These are phyloP conservation scores for Maconellicoccus hirsutus DNA, from an alignment of 1,140 invertebrate species.

Conservation along the genomic window DNA sequence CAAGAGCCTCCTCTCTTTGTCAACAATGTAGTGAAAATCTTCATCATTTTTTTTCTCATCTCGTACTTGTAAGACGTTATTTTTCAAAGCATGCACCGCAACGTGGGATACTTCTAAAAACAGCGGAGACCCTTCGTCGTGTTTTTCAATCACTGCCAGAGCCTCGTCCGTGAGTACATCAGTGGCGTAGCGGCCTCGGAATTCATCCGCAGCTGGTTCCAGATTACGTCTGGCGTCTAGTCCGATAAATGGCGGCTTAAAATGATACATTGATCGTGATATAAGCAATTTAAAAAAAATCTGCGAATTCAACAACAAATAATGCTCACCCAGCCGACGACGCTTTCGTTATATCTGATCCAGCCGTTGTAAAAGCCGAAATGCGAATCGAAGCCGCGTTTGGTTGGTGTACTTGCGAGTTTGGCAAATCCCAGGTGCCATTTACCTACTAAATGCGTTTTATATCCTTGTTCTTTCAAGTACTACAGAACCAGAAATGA, in stretches of 20 bases:
- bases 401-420: constrained; percentile 60
- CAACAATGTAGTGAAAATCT: constrained; percentile 44
- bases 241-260: neutral
- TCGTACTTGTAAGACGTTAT: constrained; percentile 37
- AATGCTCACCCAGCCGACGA: constrained; percentile 30
- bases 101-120: constrained; percentile 49
- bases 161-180: constrained; percentile 45
- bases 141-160: constrained; percentile 41
- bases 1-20: constrained; percentile 42
- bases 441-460: constrained; percentile 55
- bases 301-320: too few relatives aligned
- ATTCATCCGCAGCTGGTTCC: constrained; percentile 36
- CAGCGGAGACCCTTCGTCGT: constrained; percentile 39
- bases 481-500: too few relatives aligned
- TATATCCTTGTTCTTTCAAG: constrained; percentile 48
- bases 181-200: constrained; percentile 41
- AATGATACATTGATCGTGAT: too few relatives aligned
- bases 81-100: constrained; percentile 40
- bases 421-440: constrained; percentile 58
- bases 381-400: constrained; percentile 68
- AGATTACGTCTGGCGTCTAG: constrained; percentile 16
- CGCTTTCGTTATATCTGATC: constrained; percentile 70
- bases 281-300: too few relatives aligned
- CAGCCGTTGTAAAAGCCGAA: constrained; percentile 72
- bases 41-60: constrained; percentile 44